Conservation (phyloP, 1,140 invertebrate species). For the Rhizoglyphus robini region DNA sequence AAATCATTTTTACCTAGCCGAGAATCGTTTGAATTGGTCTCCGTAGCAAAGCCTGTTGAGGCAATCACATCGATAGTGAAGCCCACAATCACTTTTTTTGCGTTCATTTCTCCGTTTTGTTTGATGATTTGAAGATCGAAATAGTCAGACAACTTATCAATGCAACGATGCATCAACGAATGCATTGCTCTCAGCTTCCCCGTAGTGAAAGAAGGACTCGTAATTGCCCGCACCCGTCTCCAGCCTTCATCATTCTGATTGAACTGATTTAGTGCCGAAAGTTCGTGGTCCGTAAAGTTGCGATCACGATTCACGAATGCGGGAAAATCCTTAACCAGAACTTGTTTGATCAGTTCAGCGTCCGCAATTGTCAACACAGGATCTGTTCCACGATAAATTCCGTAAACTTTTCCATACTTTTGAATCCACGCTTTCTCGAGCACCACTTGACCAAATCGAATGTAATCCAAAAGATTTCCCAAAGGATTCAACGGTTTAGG, state of each 20-base stretch:
- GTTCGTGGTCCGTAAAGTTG: not conserved
- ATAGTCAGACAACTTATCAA: not conserved
- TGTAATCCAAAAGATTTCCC: not conserved
- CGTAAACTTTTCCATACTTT: not conserved
- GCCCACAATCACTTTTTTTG: not conserved
- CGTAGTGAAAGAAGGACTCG: too few species aligned
- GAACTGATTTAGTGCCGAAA: conserved; percentile 30
- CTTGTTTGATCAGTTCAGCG: conserved; percentile 16
- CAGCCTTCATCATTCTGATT: conserved; percentile 34
- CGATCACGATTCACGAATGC: conserved; percentile 19
- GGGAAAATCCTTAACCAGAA: conserved; percentile 22
- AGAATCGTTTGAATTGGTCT: not conserved
- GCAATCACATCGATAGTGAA: too few species aligned
- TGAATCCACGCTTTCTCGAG: not conserved
- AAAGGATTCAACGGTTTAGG: not conserved
- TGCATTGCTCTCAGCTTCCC: conserved; percentile 37
- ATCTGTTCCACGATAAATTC: not conserved
- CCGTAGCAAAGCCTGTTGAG: not conserved
- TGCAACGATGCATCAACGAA: not conserved
- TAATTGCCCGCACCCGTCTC: too few species aligned
- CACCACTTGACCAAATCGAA: not conserved
- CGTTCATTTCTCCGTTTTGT: not conserved
- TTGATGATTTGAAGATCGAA: not conserved
- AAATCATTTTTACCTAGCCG: not conserved
- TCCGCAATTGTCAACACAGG: conserved; percentile 23